phyloP scores from a whole-genome alignment of 2,888 invertebrate species.

The Germaria angustata region DNA sequence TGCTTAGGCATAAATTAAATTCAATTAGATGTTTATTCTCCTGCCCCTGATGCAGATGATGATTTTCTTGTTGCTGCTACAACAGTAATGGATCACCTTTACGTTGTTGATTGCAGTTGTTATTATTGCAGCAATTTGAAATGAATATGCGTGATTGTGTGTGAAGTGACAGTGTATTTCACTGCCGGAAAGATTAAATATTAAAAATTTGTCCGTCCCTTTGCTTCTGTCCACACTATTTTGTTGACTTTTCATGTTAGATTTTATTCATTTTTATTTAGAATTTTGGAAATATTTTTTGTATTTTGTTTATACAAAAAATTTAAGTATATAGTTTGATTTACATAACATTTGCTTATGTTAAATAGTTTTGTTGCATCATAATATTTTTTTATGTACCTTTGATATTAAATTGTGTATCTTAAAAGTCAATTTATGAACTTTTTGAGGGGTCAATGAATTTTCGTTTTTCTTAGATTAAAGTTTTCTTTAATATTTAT shows the following conservation, averaged over 20 bases:
- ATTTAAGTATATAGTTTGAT: neutral
- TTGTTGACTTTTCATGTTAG: neutral
- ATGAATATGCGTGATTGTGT: neutral
- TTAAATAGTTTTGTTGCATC: neutral
- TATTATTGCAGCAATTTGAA: neutral
- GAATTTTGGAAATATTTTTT: neutral
- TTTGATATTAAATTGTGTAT: neutral
- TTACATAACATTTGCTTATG: neutral
- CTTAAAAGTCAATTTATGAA: neutral
- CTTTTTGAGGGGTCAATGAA: neutral
- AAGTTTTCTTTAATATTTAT: neutral
- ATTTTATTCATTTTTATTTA: neutral
- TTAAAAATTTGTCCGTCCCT: neutral
- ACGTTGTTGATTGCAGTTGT: neutral
- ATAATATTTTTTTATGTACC: neutral
- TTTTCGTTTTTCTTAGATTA: neutral
- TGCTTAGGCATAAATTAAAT: constrained; percentile 75
- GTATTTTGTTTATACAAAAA: constrained; percentile 9
- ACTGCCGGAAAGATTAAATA: constrained; percentile 59
- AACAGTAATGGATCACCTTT: constrained; percentile 16
- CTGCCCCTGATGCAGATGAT: neutral
- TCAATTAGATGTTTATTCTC: constrained; percentile 64
- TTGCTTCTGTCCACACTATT: neutral
- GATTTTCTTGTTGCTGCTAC: neutral
- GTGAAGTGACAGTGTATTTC: neutral